Conservation (phyloP, 2,888 invertebrate species). For the Empis livida region DNA sequence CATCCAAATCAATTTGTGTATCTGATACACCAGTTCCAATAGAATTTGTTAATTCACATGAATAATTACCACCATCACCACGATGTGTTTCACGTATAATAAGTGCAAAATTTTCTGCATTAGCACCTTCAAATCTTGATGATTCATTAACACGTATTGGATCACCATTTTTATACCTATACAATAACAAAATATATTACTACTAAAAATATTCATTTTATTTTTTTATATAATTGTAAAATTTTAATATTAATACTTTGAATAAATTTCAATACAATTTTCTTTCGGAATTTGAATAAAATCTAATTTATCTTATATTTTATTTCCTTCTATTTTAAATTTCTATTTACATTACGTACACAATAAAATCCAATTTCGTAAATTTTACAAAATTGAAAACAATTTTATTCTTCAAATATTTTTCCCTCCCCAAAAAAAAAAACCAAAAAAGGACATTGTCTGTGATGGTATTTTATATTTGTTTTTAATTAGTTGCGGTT, state of each 20-base stretch:
- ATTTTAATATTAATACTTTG: too few relatives aligned
- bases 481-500: constrained; percentile 12
- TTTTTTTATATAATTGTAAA: too few relatives aligned
- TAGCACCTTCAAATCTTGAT: constrained; percentile 64
- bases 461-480: constrained; percentile 2
- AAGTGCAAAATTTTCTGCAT: constrained; percentile 58
- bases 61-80: constrained; percentile 73
- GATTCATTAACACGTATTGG: constrained; percentile 42
- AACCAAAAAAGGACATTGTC: background rate
- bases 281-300: too few relatives aligned
- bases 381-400: too few relatives aligned
- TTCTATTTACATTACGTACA: too few relatives aligned
- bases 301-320: too few relatives aligned
- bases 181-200: too few relatives aligned
- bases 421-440: background rate
- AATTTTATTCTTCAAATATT: too few relatives aligned
- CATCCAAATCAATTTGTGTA: constrained; percentile 62
- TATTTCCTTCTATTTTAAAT: too few relatives aligned
- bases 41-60: constrained; percentile 65
- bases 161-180: constrained; percentile 57
- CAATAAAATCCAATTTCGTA: too few relatives aligned
- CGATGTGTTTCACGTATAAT: constrained; percentile 63
- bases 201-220: too few relatives aligned
- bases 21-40: constrained; percentile 64
- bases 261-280: too few relatives aligned